Evolutionary conservation across 1,140 invertebrate species (phyloP).

Genomic region (Potamilus streckersoni): DNA sequence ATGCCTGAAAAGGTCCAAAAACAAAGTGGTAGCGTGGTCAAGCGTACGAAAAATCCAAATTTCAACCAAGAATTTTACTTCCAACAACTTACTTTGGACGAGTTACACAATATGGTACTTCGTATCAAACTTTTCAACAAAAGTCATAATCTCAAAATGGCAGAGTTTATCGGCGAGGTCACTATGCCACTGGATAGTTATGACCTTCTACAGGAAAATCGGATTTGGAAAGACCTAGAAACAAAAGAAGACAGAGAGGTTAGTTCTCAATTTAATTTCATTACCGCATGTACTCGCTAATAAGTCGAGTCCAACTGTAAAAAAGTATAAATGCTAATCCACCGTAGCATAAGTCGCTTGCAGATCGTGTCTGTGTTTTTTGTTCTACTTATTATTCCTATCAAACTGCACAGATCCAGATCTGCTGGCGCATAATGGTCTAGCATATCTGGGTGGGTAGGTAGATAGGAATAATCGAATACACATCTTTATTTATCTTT

Average conservation of each 20-base stretch:
- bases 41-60: conserved; percentile 56
- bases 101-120: conserved; percentile 49
- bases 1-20: conserved; percentile 64
- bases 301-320: too few relatives aligned
- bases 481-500: not conserved
- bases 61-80: conserved; percentile 61
- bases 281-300: too few relatives aligned
- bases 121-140: conserved; percentile 61
- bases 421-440: too few relatives aligned
- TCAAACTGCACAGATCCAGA: too few relatives aligned
- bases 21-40: conserved; percentile 51
- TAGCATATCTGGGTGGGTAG: too few relatives aligned
- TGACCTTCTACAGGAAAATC: conserved; percentile 58
- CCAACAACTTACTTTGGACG: conserved; percentile 49
- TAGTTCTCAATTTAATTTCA: conserved; percentile 4
- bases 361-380: too few relatives aligned
- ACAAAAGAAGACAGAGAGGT: conserved; percentile 56
- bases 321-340: too few relatives aligned
- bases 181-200: conserved; percentile 55
- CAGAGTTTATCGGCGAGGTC: conserved; percentile 59
- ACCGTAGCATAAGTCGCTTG: too few relatives aligned
- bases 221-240: conserved; percentile 64
- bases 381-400: too few relatives aligned
- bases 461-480: not conserved
- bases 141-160: conserved; percentile 48